Base-by-base conservation (phyloP, 2,888 invertebrate species). In the Norana najaformis region DNA sequence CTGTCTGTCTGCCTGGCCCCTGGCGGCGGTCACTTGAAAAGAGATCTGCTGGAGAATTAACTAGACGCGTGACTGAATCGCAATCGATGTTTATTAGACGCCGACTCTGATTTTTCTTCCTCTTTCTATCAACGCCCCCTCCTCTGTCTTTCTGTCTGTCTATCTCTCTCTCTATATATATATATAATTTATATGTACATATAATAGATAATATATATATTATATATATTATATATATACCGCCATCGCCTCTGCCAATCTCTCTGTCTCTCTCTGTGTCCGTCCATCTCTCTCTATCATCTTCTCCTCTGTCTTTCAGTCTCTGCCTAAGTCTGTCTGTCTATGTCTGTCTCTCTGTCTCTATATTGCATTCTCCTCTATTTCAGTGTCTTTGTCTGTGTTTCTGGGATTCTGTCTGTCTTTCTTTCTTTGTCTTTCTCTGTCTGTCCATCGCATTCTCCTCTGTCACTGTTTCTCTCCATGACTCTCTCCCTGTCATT, bases 11-110 rank as follows among this genome's bases (percentile, higher is more conserved):
- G 47, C 47, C 47, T 23, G 47, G 47, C 69, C 69, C 69, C 69
- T 69, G 69, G 69, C 69, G 69, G 30, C 69, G 69, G 69, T n/a
- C 69, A 69, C 69, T n/a, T 69, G 69, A 69, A 69, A 69, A n/a
- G 69, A 69, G 69, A 69, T n/a, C 69, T n/a, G 11, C 30, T 69
- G 69, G 69, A 69, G 69, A 69, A 69, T 69, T 69, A 69, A 11
- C 69, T 69, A 8, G n/a, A 69, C 69, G 69, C 69, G 69, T 69
- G 30, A 69, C 69, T 69, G 69, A 69, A 8, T 30, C 69, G 69
- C n/a, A 69, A 69, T 69, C 69, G 69, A 69, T 30, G n/a, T n/a
- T 1, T 30, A 53, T 53, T 53, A 23, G 30, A 30, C 53, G 23
- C 23, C 53, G 16, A 1, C 20, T 47, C 30, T 8, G n/a, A 69